Conservation (phyloP, 2,113 vertebrate species). For the Oplegnathus fasciatus region DNA sequence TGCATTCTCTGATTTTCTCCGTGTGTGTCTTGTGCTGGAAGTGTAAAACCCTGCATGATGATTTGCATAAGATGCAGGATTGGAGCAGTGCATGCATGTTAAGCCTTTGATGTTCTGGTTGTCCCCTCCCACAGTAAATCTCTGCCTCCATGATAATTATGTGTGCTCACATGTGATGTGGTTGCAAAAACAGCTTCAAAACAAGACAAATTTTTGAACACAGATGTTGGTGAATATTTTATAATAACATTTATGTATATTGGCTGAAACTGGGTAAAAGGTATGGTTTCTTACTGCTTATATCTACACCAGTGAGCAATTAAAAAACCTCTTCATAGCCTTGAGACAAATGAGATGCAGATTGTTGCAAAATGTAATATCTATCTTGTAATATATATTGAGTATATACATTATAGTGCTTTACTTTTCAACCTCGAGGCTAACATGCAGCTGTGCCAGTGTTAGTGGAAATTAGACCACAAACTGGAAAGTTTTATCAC, state of each 20-base stretch:
- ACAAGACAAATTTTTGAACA: background rate
- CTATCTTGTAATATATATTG: too few species aligned
- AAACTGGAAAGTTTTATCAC: background rate
- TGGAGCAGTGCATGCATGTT: slow-evolving; percentile 16
- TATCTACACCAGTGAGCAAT: background rate
- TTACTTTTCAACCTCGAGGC: background rate
- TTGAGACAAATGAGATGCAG: background rate
- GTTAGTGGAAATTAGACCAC: background rate
- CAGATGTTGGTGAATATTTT: slow-evolving; percentile 31
- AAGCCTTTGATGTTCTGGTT: slow-evolving; percentile 56
- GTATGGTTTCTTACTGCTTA: too few species aligned
- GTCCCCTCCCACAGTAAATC: slow-evolving; percentile 43
- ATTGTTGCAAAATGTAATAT: background rate
- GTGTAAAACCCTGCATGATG: slow-evolving; percentile 34
- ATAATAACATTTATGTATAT: background rate
- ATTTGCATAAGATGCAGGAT: slow-evolving; percentile 66
- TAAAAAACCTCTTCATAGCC: background rate
- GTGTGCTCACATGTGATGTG: background rate
- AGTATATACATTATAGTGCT: background rate
- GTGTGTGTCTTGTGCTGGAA: slow-evolving; percentile 33
- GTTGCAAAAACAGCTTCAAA: slow-evolving; percentile 28
- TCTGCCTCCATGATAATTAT: slow-evolving; percentile 36
- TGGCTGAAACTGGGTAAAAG: background rate
- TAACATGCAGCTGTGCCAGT: background rate
- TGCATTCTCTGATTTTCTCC: slow-evolving; percentile 27